Base-by-base conservation (phyloP, 2,113 vertebrate genomes). In the Takifugu flavidus region DNA sequence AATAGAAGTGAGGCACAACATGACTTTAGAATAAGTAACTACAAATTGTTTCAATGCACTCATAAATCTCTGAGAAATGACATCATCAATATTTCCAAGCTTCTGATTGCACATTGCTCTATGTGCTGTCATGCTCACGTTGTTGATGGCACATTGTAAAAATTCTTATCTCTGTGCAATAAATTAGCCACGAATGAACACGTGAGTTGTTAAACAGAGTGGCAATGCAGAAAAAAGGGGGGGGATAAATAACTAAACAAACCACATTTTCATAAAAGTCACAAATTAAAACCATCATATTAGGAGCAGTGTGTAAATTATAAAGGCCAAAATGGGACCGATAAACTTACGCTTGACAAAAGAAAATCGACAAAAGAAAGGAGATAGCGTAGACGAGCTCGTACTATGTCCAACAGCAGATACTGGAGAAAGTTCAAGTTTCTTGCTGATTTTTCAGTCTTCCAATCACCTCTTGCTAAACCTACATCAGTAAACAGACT, bases 21-120 rank as follows among this genome's bases (percentile, higher is more conserved):
- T 78, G 80, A 86, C 79, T 63, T 80, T 74, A 70, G 67, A 77
- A 82, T 67, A 68, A 86, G 84, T 82, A 75, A 82, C 85, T 78
- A 79, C 56, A 71, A 78, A 77, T 64, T 73, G 69, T 80, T 83
- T 74, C 74, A 77, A 73, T 59, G 75, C 75, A 70, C 78, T 70
- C 70, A 79, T 74, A 73, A 85, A 79, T 74, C 77, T 80, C 56
- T 50, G 11, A 74, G 73, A 66, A 78, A 77, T 62, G 20, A 11
- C 2, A 39, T 39, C 74, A 75, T 76, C 34, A 39, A 39, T 4
- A 10, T 6, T 39, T 2, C 34, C 63, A 53, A 71, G 50, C 55
- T 56, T 70, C 56, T 74, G 74, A 84, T 84, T 86, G 82, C 84
- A 85, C 75, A 53, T 62, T 56, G 75, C 76, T 84, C 63, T 29